These are phyloP conservation scores for Papilio dardanus DNA, from an alignment of 1,140 invertebrate species.

Conservation along the genomic window DNA sequence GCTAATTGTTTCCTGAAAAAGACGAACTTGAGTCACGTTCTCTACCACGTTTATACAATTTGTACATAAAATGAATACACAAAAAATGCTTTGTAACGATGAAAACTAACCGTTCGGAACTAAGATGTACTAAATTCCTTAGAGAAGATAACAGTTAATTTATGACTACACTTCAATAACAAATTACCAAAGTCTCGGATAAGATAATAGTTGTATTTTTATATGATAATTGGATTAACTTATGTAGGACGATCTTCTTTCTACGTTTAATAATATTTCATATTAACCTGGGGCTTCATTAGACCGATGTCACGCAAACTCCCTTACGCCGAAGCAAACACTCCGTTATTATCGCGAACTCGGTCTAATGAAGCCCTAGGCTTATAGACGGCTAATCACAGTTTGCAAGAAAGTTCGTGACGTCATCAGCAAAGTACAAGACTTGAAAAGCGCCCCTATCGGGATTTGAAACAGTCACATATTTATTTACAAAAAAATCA, in stretches of 20 bases:
- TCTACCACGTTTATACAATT: neutral
- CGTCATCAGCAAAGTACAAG: no score
- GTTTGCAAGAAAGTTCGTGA: no score
- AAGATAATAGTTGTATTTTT: neutral
- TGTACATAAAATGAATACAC: neutral
- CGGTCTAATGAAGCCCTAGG: no score
- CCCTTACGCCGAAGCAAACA: no score
- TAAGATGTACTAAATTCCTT: neutral
- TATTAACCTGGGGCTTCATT: neutral
- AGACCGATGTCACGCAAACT: no score
- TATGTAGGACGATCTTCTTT: neutral
- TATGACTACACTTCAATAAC: conserved; percentile 5
- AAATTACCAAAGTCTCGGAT: neutral
- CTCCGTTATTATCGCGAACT: no score
- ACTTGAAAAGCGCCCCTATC: no score
- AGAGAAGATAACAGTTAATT: neutral
- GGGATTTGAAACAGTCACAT: no score
- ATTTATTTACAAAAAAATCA: no score
- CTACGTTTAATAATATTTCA: neutral
- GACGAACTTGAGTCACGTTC: neutral
- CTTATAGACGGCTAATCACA: no score
- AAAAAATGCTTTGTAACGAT: neutral
- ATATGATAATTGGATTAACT: neutral
- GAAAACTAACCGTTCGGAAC: no score
- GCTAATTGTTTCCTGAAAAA: no score